Percentiles rank a stretch among this genome's conserved stretches.
These are phyloP conservation scores for Temnothorax ravouxi DNA, from an alignment of 2,888 invertebrate species.

Conservation along the genomic window DNA sequence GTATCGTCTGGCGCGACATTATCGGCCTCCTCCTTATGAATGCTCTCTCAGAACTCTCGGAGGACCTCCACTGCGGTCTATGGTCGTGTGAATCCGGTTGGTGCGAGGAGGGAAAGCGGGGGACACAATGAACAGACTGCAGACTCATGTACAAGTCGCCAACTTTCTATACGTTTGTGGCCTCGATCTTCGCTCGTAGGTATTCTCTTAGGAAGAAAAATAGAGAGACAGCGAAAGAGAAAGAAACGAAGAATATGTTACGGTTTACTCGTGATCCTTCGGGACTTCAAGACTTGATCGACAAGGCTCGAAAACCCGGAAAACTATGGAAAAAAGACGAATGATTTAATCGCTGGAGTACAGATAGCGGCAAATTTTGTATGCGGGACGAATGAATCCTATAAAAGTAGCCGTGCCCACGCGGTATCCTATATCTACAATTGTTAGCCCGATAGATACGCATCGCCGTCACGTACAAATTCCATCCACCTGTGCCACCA, in stretches of 20 bases:
- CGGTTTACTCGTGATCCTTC: neutral
- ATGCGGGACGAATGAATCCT: slow-evolving; percentile 67
- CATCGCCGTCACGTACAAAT: slow-evolving; percentile 70
- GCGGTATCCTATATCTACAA: slow-evolving; percentile 57
- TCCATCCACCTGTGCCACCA: slow-evolving; percentile 71
- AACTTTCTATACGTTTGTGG: slow-evolving; percentile 38
- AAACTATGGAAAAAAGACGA: slow-evolving; percentile 9
- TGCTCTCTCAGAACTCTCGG: slow-evolving; percentile 39
- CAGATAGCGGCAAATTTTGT: slow-evolving; percentile 48
- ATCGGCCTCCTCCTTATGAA: slow-evolving; percentile 46
- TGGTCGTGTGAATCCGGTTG: slow-evolving; percentile 20
- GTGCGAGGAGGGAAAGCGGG: neutral
- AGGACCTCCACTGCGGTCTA: slow-evolving; percentile 8
- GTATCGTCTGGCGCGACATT: slow-evolving; percentile 38
- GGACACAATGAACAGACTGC: slow-evolving; percentile 49
- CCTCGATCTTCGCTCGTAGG: slow-evolving; percentile 21
- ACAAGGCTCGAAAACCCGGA: neutral
- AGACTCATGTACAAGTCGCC: slow-evolving; percentile 16
- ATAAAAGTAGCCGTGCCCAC: slow-evolving; percentile 71
- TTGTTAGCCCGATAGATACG: slow-evolving; percentile 58
- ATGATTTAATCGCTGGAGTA: slow-evolving; percentile 71
- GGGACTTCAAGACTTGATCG: neutral
- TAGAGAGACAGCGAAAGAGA: neutral
- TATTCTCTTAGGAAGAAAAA: neutral
- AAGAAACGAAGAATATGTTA: neutral